Evolutionary conservation across 1,140 invertebrate species (phyloP), one percentile per base, ranked within the genome.

Genomic region (Pachyrhynchus sulphureomaculatus): DNA sequence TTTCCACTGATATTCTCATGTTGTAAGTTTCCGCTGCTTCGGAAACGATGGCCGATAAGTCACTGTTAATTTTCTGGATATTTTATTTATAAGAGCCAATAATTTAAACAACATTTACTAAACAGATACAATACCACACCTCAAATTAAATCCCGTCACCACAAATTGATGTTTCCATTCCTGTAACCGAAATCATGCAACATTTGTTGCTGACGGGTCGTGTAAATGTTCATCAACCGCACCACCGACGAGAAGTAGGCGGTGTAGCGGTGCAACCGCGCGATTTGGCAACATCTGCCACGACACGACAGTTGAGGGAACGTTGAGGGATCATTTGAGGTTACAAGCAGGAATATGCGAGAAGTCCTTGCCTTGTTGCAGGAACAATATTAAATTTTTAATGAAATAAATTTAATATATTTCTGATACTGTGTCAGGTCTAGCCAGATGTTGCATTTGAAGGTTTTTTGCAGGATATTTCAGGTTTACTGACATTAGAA

Each of bases 251-350:
- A 20, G 20, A 5, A 44, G 41, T 4, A 20, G 41, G 20, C 15
- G 41, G 41, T 8, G 41, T n/a, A 18, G 17, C 41, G 41, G 17
- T 20, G 20, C 17, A 23, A 44, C 41, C 41, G 41, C 15, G 57
- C 44, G 54, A 54, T 52, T 42, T 39, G 45, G 64, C 39, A 66
- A 66, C 64, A 66, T 55, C 64, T 66, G 64, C 58, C 59, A 20
- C 64, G 45, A 66, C 64, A 66, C 51, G 64, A 61, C 54, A 57
- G 52, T 62, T 66, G 59, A 66, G 64, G 64, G 64, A 66, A 62
- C 60, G 64, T 62, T 62, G 64, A 66, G 64, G 59, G n/a, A n/a
- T n/a, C n/a, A n/a, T n/a, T 58, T 52, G 37, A 12, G 13, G n/a
- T 10, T 10, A n/a, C n/a, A n/a, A 24, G 32, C 39, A 53, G 33